Evolutionary conservation across 2,888 invertebrate species (phyloP), one percentile per base, ranked within the genome.

Genomic region (Odontomyia ornata): DNA sequence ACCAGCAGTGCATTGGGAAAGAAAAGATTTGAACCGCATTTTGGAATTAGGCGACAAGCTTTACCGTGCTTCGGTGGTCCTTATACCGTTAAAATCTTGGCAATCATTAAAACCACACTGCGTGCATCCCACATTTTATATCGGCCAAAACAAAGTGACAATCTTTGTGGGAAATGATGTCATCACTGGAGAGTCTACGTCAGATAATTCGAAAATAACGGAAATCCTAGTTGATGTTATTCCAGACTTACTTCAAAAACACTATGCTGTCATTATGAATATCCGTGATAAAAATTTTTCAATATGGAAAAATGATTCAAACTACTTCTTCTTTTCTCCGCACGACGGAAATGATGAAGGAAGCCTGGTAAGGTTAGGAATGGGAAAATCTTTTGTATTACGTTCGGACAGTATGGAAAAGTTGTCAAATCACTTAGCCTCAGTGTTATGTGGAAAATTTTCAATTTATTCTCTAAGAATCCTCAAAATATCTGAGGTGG

Each of bases 41-140:
- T 76, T 80, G n/a, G 25, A 78, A 52, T 76, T 78, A 1, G 81
- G 80, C n/a, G 76, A 79, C 21, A 77, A 80, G 60, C 27, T 81
- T n/a, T 80, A 81, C 71, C 75, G 78, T 4, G 60, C 76, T 30
- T 80, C 80, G 1, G 18, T 78, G 15, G 23, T 75, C 1, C 65
- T 71, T 11, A 57, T 80, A 15, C 80, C 80, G 46, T 46, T 80
- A 1, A 77, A 79, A 47, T 21, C 56, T 5, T 77, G 78, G 18
- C 76, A 80, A 62, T 67, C 43, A 27, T 56, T 81, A 18, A 80
- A 76, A 9, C 80, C 80, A n/a, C 73, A 80, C 47, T 80, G 81
- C 43, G 80, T 81, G 0, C 80, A 79, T 71, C 80, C 80, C 2
- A 80, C 77, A 28, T 80, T 82, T 62, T 78, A 80, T 56, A 67